Evolutionary conservation across 2,797 vertebrate species (phyloP), one percentile per base, ranked within the genome.

Genomic region (Gorsachius magnificus): DNA sequence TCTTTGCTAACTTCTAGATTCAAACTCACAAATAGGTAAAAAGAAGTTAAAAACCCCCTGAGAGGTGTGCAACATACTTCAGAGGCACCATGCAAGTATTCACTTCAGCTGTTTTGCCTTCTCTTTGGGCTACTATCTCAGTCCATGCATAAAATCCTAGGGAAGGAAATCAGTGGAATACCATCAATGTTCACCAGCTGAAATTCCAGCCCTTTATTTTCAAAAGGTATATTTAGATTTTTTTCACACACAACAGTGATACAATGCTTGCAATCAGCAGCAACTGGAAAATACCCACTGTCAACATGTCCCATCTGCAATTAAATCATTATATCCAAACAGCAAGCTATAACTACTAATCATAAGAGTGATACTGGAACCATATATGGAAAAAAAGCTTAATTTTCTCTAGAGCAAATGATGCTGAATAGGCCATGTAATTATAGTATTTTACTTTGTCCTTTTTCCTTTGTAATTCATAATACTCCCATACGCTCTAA

Each of bases 321-420:
- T 94, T 94, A 97, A 95, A 97, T 74, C 83, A 94, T 92, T 95
- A 92, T 51, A 88, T 83, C 79, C 56, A 85, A 96, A 94, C 80
- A 93, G 72, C 45, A 84, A 83, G 75, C 75, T 89, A 11, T 91
- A 97, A 95, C 92, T 80, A 80, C 76, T 91, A 91, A 88, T 93
- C 77, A 96, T 74, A 96, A 78, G 66, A 92, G 21, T 63, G 36
- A 93, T 86, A 95, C 25, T 83, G 38, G 65, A 85, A 76, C 57
- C 54, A 88, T 43, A 79, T 29, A 77, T 50, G 57, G 78, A 94
- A 93, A 97, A 84, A 94, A 90, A 90, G 92, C 88, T 87, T 88
- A 28, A 95, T 96, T 96, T 92, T 93, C 57, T 77, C 75, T 83
- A 72, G 63, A 95, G 63, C 24, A 2, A 91, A 28, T 74, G 74